phyloP scores from a whole-genome alignment of 2,797 vertebrate species.

The Enteromius thamalakanensis region DNA sequence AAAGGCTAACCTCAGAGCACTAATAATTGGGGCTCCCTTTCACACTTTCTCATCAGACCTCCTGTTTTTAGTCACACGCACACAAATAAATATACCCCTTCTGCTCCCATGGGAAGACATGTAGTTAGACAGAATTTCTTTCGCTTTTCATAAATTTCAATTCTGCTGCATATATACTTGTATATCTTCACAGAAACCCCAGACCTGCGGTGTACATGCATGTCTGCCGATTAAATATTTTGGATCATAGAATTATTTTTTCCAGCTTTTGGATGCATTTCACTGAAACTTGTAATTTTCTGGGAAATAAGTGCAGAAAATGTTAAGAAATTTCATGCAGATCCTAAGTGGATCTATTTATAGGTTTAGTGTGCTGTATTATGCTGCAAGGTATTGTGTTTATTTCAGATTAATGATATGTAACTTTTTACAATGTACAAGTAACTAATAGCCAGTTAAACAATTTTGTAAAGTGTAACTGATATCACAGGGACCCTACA shows the following conservation, averaged over 20 bases:
- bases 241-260: no score
- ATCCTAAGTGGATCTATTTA: no score
- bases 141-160: neutral
- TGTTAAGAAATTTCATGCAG: no score
- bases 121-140: neutral
- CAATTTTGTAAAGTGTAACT: no score
- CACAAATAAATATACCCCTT: constrained; percentile 44
- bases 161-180: neutral
- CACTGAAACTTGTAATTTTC: no score
- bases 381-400: neutral
- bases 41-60: constrained; percentile 51
- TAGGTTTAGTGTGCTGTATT: neutral
- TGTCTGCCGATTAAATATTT: neutral
- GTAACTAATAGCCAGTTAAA: no score
- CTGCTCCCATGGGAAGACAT: constrained; percentile 9
- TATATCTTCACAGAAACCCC: neutral
- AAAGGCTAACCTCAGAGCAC: constrained; percentile 61
- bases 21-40: constrained; percentile 63
- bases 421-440: neutral
- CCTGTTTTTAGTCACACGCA: constrained; percentile 35
- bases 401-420: neutral
- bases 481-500: neutral
- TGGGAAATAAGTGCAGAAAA: no score
- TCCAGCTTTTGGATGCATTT: no score
- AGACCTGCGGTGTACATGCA: neutral